A percentile compares a stretch with the other conserved stretches of the same genome.
These are phyloP conservation scores for Mus pahari DNA, from an alignment of 2,113 vertebrate species.

Conservation along the genomic window DNA sequence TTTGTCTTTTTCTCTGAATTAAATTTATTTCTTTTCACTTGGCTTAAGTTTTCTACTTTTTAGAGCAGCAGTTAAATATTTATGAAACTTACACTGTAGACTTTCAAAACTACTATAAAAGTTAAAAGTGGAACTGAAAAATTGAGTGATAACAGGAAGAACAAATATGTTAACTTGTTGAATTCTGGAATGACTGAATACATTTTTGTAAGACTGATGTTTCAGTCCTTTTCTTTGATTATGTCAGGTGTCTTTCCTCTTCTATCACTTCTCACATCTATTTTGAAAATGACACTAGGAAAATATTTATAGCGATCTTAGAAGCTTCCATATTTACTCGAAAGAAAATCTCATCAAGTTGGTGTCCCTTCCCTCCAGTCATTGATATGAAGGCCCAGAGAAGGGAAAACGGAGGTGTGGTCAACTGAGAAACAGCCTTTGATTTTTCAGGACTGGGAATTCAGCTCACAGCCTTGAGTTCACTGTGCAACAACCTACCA, in stretches of 20 bases:
- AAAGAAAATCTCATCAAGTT: neutral
- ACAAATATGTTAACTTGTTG: conserved; percentile 35
- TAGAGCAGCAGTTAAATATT: conserved; percentile 55
- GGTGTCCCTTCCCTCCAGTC: fast-evolving
- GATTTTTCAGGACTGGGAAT: neutral
- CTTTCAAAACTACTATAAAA: conserved; percentile 50
- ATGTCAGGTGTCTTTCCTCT: neutral
- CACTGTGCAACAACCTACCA: neutral
- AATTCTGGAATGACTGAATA: conserved; percentile 6
- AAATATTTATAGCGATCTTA: neutral
- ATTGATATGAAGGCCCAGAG: neutral
- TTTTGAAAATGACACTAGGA: neutral
- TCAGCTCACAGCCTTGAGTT: neutral
- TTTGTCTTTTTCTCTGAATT: conserved; percentile 20
- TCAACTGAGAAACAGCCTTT: neutral
- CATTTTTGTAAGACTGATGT: neutral
- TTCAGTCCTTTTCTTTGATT: neutral
- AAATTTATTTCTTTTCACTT: neutral
- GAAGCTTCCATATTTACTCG: neutral
- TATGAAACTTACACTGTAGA: conserved; percentile 57
- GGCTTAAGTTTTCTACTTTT: conserved; percentile 44
- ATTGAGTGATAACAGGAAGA: neutral
- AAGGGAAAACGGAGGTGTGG: neutral
- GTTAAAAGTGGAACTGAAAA: conserved; percentile 38
- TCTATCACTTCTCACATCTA: neutral